phyloP scores from a whole-genome alignment of 2,888 invertebrate species.

The Athetis lepigone region DNA sequence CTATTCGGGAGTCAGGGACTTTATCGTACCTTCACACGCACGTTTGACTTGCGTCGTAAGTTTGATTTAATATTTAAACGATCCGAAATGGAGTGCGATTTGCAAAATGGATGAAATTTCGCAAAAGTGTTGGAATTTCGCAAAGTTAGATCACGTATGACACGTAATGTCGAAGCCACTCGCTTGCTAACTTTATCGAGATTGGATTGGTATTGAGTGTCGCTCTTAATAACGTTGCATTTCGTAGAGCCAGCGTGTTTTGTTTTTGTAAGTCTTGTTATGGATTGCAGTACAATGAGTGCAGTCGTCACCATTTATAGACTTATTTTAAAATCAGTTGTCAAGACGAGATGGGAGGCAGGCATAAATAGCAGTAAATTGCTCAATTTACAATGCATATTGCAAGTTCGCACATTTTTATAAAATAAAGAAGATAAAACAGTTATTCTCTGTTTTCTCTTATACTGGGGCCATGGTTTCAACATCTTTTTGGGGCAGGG shows the following conservation, averaged over 20 bases:
- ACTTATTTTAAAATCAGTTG: no score
- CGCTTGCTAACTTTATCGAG: slow-evolving; percentile 62
- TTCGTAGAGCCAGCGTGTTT: slow-evolving; percentile 53
- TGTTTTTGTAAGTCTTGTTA: slow-evolving; percentile 46
- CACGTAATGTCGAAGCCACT: slow-evolving; percentile 64
- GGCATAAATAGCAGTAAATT: no score
- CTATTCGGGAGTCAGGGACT: slow-evolving; percentile 38
- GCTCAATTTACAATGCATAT: no score
- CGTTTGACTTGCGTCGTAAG: slow-evolving; percentile 50
- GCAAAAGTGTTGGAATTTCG: slow-evolving; percentile 41
- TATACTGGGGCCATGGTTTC: no score
- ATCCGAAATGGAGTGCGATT: slow-evolving; percentile 50
- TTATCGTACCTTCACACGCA: slow-evolving; percentile 54
- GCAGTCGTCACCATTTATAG: no score
- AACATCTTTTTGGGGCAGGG: no score
- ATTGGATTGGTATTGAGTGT: slow-evolving; percentile 67
- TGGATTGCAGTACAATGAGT: no score
- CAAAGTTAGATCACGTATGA: slow-evolving; percentile 65
- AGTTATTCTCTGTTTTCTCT: no score
- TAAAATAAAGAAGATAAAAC: no score
- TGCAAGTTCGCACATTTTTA: no score
- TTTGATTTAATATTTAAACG: slow-evolving; percentile 64
- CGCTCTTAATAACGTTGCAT: slow-evolving; percentile 62
- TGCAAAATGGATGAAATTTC: slow-evolving; percentile 43
- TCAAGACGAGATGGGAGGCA: no score